Evolutionary conservation across 2,797 vertebrate genomes (phyloP).

Genomic region (Podarcis lilfordi): DNA sequence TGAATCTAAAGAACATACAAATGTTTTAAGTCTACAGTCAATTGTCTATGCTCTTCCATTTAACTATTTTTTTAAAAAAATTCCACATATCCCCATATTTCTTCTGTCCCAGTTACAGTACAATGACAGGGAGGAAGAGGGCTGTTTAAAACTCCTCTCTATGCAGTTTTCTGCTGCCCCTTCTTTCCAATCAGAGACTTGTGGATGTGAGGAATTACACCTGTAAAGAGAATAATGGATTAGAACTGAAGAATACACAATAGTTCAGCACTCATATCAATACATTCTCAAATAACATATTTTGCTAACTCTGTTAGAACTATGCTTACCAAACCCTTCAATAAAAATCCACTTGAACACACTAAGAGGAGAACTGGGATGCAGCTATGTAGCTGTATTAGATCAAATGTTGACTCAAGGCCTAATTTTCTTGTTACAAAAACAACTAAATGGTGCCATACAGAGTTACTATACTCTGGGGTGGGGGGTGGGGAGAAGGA

Average conservation of each 20-base stretch:
- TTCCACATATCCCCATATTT: conserved; percentile 74
- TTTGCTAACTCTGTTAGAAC: neutral
- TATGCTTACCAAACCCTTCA: neutral
- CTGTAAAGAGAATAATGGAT: conserved; percentile 69
- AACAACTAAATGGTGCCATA: neutral
- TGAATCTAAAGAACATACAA: conserved; percentile 87
- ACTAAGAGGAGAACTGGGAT: neutral
- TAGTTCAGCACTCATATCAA: neutral
- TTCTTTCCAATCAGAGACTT: conserved; percentile 99
- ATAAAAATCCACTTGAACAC: neutral
- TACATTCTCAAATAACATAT: neutral
- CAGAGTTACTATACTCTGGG: too few relatives aligned
- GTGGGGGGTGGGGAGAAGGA: too few relatives aligned
- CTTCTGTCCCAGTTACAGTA: conserved; percentile 82
- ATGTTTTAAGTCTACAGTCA: conserved; percentile 77
- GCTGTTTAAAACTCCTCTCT: conserved; percentile 64
- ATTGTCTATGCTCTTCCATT: conserved; percentile 81
- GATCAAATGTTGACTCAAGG: neutral
- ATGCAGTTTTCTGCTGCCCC: conserved; percentile 96
- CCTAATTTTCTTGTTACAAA: neutral
- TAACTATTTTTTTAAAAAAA: conserved; percentile 75
- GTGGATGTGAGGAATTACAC: conserved; percentile 98
- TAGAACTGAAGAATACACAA: neutral
- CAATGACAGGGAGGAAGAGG: conserved; percentile 61
- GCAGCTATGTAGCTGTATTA: neutral